A percentile compares a stretch with the other conserved stretches of the same genome.
These are phyloP conservation scores for Meleagris gallopavo DNA, from an alignment of 2,113 vertebrate species.

Conservation along the genomic window DNA sequence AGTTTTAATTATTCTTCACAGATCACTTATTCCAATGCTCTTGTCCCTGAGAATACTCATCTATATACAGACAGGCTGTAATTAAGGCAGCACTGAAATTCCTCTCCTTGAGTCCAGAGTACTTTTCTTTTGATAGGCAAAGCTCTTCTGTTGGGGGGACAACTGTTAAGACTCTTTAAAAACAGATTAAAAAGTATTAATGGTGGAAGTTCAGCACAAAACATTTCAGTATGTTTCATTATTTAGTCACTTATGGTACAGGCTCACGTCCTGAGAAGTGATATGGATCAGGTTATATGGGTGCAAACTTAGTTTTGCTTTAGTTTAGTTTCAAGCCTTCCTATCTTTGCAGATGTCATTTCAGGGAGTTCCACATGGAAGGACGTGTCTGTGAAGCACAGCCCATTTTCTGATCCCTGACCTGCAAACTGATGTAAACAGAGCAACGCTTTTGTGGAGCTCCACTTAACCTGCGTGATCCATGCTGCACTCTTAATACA, in stretches of 20 bases:
- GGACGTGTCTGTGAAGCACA: not conserved
- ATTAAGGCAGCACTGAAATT: not conserved
- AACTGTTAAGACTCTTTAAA: not conserved
- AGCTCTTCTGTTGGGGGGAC: not conserved
- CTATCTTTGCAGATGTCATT: not conserved
- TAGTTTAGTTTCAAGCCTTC: not conserved
- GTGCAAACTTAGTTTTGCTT: not conserved
- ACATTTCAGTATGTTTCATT: not conserved
- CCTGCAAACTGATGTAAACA: not conserved
- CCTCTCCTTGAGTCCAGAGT: not conserved
- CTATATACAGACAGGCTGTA: not conserved
- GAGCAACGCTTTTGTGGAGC: not conserved
- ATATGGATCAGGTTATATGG: not conserved
- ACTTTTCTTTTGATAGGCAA: not conserved
- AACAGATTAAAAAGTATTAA: not conserved
- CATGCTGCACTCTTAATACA: not conserved
- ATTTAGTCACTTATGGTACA: not conserved
- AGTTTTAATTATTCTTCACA: not conserved
- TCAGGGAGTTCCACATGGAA: not conserved
- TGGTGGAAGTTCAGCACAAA: not conserved
- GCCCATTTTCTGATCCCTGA: not conserved
- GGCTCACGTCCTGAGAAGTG: not conserved
- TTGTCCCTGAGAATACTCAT: not conserved
- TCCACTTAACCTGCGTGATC: not conserved
- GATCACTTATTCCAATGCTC: not conserved